Evolutionary conservation across 2,797 vertebrate species (phyloP), one percentile per base, ranked within the genome.

Genomic region (Crypturellus tataupa): DNA sequence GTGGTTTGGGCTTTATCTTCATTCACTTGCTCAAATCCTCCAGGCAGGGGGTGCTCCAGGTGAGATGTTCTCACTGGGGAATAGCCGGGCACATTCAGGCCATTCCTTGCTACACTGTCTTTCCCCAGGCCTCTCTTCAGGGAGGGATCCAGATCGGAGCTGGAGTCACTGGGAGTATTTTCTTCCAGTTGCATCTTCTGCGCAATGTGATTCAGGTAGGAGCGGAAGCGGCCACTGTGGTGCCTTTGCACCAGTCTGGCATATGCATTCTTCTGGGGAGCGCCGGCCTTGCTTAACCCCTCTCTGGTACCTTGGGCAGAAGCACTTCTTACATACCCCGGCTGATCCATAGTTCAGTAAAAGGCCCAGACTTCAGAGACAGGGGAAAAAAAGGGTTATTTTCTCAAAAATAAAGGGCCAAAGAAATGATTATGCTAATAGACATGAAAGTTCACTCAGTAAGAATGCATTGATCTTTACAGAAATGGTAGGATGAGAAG

Each of bases 241-340:
- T 99, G 98, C 94, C 98, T 98, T 21, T 98, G 98, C 72, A 98
- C 97, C 3, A 99, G 98, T 87, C 98, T 97, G 25, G 98, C 96
- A 1, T 99, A 99, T 10, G 98, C 98, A 1, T 98, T 98, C 97
- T 99, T 99, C 95, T 98, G 98, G 25, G 98, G 96, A 80, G 95
- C 84, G 31, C 65, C 29, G 0, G 94, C 85, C 78, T 95, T 98
- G 93, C 94, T 96, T 31, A 93, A 80, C 12, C 91, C 95, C 70
- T 97, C 97, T 91, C 96, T 98, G 21, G 92, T n/a, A 63, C 98
- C 97, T 35, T 97, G 97, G 60, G 89, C 85, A 56, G 72, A 85
- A 71, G 91, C 62, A 37, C 78, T 71, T 85, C 97, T 98, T 67
- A 95, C 97, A 4, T 97, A 95, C 47, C 92, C 96, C 67, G 94